Percentiles rank a stretch among this genome's conserved stretches.
phyloP scores from a whole-genome alignment of 2,888 invertebrate species.

The Agrochola litura region DNA sequence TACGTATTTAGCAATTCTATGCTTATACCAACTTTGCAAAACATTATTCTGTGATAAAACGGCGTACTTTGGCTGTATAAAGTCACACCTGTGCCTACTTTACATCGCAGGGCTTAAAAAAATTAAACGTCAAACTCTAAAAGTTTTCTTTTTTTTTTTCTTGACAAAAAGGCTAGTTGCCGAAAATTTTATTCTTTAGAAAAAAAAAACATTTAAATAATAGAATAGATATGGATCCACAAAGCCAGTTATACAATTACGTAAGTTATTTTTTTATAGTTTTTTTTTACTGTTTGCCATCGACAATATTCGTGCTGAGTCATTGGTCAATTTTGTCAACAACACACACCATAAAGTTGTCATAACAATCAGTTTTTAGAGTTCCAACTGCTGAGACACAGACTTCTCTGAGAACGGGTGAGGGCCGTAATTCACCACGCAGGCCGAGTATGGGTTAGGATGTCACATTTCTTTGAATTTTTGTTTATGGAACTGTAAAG shows the following conservation, averaged over 20 bases:
- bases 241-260: slow-evolving; percentile 69
- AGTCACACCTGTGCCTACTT: not conserved
- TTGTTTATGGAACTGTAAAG: not conserved
- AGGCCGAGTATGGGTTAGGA: not conserved
- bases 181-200: not conserved
- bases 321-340: not conserved
- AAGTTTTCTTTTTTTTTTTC: not conserved
- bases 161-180: too few species aligned
- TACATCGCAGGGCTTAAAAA: not conserved
- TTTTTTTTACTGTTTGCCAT: not conserved
- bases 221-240: slow-evolving; percentile 59
- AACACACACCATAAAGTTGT: not conserved
- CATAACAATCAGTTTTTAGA: not conserved
- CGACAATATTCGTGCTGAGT: not conserved
- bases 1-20: slow-evolving; percentile 14
- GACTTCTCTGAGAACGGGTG: not conserved
- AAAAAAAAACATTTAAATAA: not conserved
- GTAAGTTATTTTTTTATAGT: slow-evolving; percentile 57
- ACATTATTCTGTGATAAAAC: slow-evolving; percentile 24
- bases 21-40: slow-evolving; percentile 4
- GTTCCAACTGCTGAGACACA: not conserved
- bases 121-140: not conserved
- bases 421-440: not conserved
- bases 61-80: not conserved
- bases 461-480: not conserved